These are phyloP conservation scores for Tretioscincus oriximinensis DNA, from an alignment of 2,113 vertebrate genomes.

Conservation along the genomic window DNA sequence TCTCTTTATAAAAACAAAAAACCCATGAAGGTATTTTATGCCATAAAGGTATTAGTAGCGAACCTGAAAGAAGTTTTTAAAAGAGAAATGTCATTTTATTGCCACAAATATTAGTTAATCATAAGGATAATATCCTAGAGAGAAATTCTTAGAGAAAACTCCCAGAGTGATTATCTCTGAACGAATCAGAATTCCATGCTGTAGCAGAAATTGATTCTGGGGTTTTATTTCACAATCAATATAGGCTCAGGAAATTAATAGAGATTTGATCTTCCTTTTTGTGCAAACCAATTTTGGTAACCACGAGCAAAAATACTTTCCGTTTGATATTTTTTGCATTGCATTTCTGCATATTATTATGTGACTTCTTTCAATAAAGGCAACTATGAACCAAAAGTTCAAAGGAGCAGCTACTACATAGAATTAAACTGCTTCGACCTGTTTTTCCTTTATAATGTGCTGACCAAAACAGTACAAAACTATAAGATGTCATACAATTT, in stretches of 20 bases:
- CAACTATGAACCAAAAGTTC: not conserved
- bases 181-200: not conserved
- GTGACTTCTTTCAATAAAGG: not conserved
- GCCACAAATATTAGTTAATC: too few species aligned
- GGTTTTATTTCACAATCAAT: not conserved
- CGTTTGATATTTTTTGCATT: not conserved
- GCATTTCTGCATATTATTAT: not conserved
- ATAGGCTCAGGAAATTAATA: not conserved
- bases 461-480: not conserved
- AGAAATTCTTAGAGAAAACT: not conserved
- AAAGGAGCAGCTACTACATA: not conserved
- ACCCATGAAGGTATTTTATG: not conserved
- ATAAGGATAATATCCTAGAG: not conserved
- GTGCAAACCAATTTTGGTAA: not conserved
- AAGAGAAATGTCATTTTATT: not conserved
- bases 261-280: not conserved
- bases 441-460: not conserved
- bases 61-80: not conserved
- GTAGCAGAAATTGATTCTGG: not conserved
- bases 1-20: not conserved
- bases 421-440: not conserved
- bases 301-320: not conserved
- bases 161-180: not conserved
- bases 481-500: not conserved
- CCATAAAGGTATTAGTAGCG: not conserved